Base-by-base conservation (phyloP, 2,888 invertebrate genomes). In the Andricus quercusramuli region DNA sequence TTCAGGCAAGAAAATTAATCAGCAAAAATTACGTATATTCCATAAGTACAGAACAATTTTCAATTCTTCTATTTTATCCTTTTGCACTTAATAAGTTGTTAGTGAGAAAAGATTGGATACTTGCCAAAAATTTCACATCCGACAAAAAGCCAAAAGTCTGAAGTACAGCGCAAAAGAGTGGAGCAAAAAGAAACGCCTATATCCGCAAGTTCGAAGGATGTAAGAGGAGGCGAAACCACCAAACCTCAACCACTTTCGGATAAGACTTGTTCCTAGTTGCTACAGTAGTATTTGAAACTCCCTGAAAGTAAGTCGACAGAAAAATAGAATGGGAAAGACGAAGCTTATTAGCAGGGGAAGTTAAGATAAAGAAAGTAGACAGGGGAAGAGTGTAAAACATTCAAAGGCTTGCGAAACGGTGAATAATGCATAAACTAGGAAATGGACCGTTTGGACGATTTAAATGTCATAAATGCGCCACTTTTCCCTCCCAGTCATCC, bases 361-460 rank as follows among this genome's bases (percentile, higher is more conserved):
- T 76, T 56, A 77, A 77, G 83, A 82, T 67, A 80, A 77, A 82
- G 83, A 68, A 80, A 77, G 79, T 80, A 85, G 84, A 81, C 15
- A 47, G 47, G 32, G 41, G 32, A 13, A 70, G 70, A 84, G 81
- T 83, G 88, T 90, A 89, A 91, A 90, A 90, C 90, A 90, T 90
- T 91, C 89, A 89, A 88, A 86, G 86, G 85, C 88, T 81, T 83
- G 85, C 86, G 86, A 87, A 84, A 85, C 86, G 82, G 90, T 92
- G 92, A 92, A 92, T 92, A 92, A 92, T 92, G 91, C 90, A 92
- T 91, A 88, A 85, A 87, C 85, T 80, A 86, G 89, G 90, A 90
- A 92, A 92, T 90, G 91, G 91, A 91, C 91, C 92, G 91, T 90
- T 92, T 90, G 90, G 89, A 86, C 90, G 91, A 92, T 91, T 91